phyloP scores from a whole-genome alignment of 2,888 invertebrate genomes.

The Zaprionus obscuricornis region DNA sequence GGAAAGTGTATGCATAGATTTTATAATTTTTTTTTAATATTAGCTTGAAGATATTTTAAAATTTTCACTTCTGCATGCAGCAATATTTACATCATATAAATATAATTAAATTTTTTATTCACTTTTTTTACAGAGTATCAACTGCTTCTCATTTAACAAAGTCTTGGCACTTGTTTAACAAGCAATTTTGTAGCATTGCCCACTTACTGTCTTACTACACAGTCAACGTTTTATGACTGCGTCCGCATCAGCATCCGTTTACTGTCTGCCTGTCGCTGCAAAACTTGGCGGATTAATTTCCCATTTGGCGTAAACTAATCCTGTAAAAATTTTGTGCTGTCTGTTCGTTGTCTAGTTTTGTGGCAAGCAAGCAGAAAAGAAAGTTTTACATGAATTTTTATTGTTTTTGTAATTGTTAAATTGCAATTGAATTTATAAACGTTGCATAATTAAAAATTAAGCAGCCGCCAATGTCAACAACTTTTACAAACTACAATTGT shows the following conservation, averaged over 20 bases:
- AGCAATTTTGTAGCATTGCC: conserved; percentile 24
- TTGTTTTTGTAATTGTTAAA: conserved; percentile 74
- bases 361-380: conserved; percentile 34
- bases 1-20: no score
- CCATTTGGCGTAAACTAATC: conserved; percentile 68
- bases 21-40: no score
- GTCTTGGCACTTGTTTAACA: conserved; percentile 21
- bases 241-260: not conserved
- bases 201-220: conserved; percentile 27
- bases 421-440: conserved; percentile 77
- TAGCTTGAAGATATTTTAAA: no score
- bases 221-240: conserved; percentile 6
- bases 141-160: no score
- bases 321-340: conserved; percentile 68
- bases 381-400: no score
- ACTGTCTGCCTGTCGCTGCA: conserved; percentile 4
- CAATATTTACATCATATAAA: no score
- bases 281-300: conserved; percentile 69
- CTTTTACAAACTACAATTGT: conserved; percentile 67
- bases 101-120: no score
- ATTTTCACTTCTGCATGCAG: no score
- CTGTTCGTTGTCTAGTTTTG: conserved; percentile 47
- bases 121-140: no score
- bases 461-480: conserved; percentile 64
- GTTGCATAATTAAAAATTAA: conserved; percentile 75